These are phyloP conservation scores for Perognathus longimembris DNA, from an alignment of 2,113 vertebrate genomes.

Conservation along the genomic window DNA sequence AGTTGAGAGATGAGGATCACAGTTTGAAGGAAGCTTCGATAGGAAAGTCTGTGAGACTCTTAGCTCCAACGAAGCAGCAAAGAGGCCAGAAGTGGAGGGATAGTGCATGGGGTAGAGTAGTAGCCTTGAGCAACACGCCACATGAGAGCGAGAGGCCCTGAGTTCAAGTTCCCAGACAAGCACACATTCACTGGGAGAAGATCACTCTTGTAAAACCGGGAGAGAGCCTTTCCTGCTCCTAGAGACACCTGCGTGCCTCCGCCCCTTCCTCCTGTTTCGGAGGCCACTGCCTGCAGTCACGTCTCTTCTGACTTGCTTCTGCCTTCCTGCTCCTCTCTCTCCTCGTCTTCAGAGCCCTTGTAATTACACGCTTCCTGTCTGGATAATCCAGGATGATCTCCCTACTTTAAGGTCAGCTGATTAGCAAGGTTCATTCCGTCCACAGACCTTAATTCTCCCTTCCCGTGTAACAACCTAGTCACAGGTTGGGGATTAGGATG, in stretches of 20 bases:
- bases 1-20: no score
- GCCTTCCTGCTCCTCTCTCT: neutral
- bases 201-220: no score
- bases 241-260: neutral
- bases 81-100: no score
- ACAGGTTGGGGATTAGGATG: neutral
- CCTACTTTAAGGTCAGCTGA: neutral
- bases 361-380: neutral
- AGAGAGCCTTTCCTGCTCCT: neutral
- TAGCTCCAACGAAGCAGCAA: neutral
- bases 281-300: rapidly evolving
- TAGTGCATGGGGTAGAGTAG: no score
- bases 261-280: neutral
- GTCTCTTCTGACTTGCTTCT: neutral
- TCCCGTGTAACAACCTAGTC: neutral
- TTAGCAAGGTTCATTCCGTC: neutral
- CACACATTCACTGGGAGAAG: neutral
- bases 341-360: neutral
- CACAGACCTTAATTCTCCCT: neutral
- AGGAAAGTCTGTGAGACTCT: no score
- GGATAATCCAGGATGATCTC: neutral
- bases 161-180: no score
- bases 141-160: no score
- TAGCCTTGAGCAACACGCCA: no score
- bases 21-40: no score